Conservation (phyloP, 2,113 vertebrate species). For the Paradisaea rubra region DNA sequence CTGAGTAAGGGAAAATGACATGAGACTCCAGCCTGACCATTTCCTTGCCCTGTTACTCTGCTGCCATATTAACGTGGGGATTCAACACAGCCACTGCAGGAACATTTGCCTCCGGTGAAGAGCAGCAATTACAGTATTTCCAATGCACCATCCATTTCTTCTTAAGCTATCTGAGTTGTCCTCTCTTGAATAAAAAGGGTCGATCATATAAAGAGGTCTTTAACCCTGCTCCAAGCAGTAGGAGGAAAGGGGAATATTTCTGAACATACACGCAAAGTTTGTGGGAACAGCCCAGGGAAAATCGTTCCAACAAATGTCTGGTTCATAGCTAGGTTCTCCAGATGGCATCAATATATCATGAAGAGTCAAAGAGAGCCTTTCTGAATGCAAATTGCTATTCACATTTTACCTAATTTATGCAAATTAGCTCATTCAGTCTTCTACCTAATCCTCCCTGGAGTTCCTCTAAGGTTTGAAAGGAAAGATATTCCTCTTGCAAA, state of each 20-base stretch:
- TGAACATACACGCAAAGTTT: background rate
- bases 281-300: background rate
- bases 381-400: slow-evolving; percentile 60
- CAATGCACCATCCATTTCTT: background rate
- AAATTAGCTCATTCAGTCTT: slow-evolving; percentile 68
- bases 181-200: background rate
- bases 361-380: slow-evolving; percentile 50
- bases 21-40: background rate
- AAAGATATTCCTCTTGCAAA: slow-evolving; percentile 61
- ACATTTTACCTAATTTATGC: slow-evolving; percentile 72
- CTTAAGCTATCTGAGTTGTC: background rate
- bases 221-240: background rate
- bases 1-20: background rate
- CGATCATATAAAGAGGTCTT: background rate
- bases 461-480: slow-evolving; percentile 67
- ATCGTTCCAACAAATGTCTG: background rate
- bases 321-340: slow-evolving; percentile 14
- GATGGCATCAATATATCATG: slow-evolving; percentile 46
- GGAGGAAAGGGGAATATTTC: background rate
- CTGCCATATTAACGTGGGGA: background rate
- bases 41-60: background rate
- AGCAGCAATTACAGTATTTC: background rate
- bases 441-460: slow-evolving; percentile 70
- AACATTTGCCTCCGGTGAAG: background rate
- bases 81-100: background rate